Base-by-base conservation (phyloP, 2,113 vertebrate genomes). In the Phaethornis superciliosus region DNA sequence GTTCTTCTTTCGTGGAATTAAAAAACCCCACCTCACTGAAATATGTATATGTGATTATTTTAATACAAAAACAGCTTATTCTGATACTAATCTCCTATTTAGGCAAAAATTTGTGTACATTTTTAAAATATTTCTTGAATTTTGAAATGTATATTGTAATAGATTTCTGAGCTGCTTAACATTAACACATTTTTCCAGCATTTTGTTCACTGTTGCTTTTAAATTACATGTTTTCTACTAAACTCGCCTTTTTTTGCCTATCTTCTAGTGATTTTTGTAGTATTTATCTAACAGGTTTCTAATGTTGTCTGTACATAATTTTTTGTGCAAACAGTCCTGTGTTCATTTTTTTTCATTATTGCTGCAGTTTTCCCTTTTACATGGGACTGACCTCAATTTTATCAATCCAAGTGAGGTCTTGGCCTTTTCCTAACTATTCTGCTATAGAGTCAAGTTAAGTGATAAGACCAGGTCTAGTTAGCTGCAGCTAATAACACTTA, bases 11-110 rank as follows among this genome's bases (percentile, higher is more conserved):
- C 37, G 10, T 37, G 42, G 59, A 52, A 81, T 42, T 76, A 90
- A 85, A 55, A 64, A 27, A 23, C 26, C 40, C 40, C 40, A 30
- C 46, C 5, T 72, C 28, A 62, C 44, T 58, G 33, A 85, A 93
- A 67, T 90, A 60, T 21, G 5, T 90, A 91, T 91, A 56, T 92
- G 83, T 93, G 35, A 77, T 70, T 90, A 69, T 95, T 86, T 92
- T 30, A 91, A 78, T 96, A 76, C 75, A 90, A 93, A 95, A 94
- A 58, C 12, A 80, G 8, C 44, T 80, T 75, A 35, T 81, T 88
- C 72, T 84, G 81, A 40, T 67, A 92, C 19, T 87, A 84, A 87
- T 87, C 33, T 96, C 47, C 28, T 65, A 21, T 83, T 83, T 85
- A 81, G 24, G 15, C 37, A 67, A 54, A 83, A 82, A 5, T 26